Conservation (phyloP, 2,797 vertebrate genomes). For the Poeciliopsis infans region DNA sequence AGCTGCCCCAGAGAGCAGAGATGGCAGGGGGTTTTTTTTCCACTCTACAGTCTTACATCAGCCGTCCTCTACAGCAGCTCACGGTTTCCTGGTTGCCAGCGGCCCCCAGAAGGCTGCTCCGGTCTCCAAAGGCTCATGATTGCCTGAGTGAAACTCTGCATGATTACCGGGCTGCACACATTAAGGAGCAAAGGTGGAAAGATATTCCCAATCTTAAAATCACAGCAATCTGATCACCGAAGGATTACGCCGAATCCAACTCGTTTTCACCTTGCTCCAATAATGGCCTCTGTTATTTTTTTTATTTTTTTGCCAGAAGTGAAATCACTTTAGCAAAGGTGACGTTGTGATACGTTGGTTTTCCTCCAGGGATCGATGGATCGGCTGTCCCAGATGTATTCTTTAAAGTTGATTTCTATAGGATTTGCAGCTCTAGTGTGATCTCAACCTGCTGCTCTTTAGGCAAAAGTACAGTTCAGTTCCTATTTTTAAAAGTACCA, state of each 20-base stretch:
- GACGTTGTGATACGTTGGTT: background rate
- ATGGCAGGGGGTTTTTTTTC: slow-evolving; percentile 46
- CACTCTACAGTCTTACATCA: slow-evolving; percentile 63
- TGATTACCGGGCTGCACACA: slow-evolving; percentile 26
- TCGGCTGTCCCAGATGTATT: background rate
- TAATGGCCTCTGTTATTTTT: too few species aligned
- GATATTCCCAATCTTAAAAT: slow-evolving; percentile 10
- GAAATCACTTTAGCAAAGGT: too few species aligned
- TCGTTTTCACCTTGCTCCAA: too few species aligned
- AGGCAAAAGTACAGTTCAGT: background rate
- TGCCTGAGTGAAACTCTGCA: slow-evolving; percentile 46
- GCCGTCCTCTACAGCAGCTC: slow-evolving; percentile 29
- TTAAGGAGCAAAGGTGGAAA: slow-evolving; percentile 6
- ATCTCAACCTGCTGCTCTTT: slow-evolving; percentile 1
- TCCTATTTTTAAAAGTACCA: background rate
- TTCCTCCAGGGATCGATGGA: background rate
- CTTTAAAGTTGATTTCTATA: background rate
- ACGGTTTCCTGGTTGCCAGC: slow-evolving; percentile 62
- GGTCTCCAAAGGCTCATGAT: slow-evolving; percentile 60
- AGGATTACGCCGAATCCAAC: slow-evolving; percentile 1
- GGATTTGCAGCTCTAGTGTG: background rate
- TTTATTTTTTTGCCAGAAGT: too few species aligned
- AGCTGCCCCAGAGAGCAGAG: slow-evolving; percentile 67
- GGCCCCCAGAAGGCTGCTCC: slow-evolving; percentile 33
- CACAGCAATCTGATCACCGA: slow-evolving; percentile 3